phyloP scores from a whole-genome alignment of 2,888 invertebrate species.

The Agriopis leucophaearia region DNA sequence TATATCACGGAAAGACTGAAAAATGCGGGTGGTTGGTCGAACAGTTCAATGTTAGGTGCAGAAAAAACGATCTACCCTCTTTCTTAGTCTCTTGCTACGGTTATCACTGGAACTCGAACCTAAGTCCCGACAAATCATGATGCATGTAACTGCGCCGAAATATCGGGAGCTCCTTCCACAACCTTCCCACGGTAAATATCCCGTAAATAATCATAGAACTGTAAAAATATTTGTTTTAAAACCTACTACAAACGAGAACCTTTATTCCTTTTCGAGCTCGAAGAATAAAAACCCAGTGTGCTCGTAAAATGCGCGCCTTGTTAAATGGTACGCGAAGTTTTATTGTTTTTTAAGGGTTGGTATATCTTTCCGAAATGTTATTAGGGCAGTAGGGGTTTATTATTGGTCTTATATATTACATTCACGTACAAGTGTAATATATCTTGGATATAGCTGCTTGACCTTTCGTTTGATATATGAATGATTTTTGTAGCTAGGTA shows the following conservation, averaged over 20 bases:
- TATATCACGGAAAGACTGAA: no score
- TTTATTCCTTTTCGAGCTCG: neutral
- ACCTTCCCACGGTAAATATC: no score
- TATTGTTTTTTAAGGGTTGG: slow-evolving; percentile 34
- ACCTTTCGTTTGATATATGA: slow-evolving; percentile 19
- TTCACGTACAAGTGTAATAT: slow-evolving; percentile 19
- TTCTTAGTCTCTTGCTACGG: no score
- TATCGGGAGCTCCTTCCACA: no score
- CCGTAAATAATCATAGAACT: no score
- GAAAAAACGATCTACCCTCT: no score
- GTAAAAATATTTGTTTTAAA: no score
- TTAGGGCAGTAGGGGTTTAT: slow-evolving; percentile 22
- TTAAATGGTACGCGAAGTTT: slow-evolving; percentile 31
- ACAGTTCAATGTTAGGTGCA: no score
- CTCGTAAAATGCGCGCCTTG: slow-evolving; percentile 19
- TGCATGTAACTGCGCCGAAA: no score
- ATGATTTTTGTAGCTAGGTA: slow-evolving; percentile 4
- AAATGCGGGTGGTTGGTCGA: no score
- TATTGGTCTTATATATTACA: slow-evolving; percentile 29
- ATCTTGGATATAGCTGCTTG: slow-evolving; percentile 11
- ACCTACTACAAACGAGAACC: slow-evolving; percentile 2
- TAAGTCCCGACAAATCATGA: no score
- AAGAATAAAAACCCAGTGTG: slow-evolving; percentile 4
- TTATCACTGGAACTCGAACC: no score
- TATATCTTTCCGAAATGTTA: slow-evolving; percentile 29